phyloP scores from a whole-genome alignment of 1,140 invertebrate genomes.

The Holcopasites calliopsidis region DNA sequence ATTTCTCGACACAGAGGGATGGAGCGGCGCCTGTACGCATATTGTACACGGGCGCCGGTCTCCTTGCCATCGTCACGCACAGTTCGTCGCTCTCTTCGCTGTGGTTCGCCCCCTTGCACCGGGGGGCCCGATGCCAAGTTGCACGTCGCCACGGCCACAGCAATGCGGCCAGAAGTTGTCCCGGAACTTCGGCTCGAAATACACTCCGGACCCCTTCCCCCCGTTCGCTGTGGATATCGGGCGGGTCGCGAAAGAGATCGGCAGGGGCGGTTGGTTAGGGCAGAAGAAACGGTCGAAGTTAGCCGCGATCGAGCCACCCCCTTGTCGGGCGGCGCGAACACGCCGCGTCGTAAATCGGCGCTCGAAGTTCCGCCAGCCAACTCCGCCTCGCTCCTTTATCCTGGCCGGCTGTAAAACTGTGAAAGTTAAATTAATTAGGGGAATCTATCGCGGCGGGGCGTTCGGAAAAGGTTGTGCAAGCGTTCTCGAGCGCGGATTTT shows the following conservation, averaged over 20 bases:
- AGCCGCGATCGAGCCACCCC: conserved; percentile 24
- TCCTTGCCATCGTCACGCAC: background rate
- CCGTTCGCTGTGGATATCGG: background rate
- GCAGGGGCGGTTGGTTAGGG: background rate
- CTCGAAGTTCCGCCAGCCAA: conserved; percentile 18
- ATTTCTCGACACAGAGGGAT: conserved; percentile 23
- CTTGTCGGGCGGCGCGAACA: conserved; percentile 14
- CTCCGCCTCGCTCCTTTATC: background rate
- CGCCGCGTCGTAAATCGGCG: conserved; percentile 44
- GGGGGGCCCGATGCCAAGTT: conserved; percentile 61
- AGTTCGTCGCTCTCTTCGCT: conserved; percentile 12
- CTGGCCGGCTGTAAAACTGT: conserved; percentile 27
- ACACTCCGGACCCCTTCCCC: conserved; percentile 9
- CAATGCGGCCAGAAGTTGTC: conserved; percentile 67
- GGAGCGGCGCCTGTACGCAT: conserved; percentile 31
- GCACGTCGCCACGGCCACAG: conserved; percentile 63
- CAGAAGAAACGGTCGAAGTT: conserved; percentile 19
- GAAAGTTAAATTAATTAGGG: conserved; percentile 46
- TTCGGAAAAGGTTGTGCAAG: conserved; percentile 15
- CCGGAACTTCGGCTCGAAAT: conserved; percentile 59
- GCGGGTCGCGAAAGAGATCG: conserved; percentile 16
- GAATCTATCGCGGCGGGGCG: conserved; percentile 23
- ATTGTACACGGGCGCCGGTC: conserved; percentile 43
- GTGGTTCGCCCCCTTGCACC: conserved; percentile 9
- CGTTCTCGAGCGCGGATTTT: conserved; percentile 23